Base-by-base conservation (phyloP, 2,113 vertebrate species). In the Myiozetetes cayanensis region DNA sequence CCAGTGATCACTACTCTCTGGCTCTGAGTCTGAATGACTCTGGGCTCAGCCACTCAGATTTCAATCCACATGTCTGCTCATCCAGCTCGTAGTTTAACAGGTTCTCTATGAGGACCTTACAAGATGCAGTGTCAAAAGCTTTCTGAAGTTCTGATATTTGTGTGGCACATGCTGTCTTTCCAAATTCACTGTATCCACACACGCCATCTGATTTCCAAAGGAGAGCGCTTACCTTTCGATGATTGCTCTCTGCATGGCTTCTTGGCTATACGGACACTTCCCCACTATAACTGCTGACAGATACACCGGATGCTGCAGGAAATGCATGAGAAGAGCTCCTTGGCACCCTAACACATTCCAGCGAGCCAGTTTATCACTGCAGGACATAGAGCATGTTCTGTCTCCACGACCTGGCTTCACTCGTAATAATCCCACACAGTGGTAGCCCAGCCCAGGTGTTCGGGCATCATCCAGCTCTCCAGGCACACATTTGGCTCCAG, bases 341-440 rank as follows among this genome's bases (percentile, higher is more conserved):
- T 99, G 99, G 95, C 99, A 99, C 31, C 99, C 99, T 8, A 99
- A 96, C 53, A 98, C 98, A 3, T 97, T 98, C 99, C 99, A 99
- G 46, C 98, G 98, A 49, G 98, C 98, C 90, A 99, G 72, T 94
- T 99, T 99, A 96, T 99, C 99, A 11, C 99, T 99, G 97, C 99
- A 99, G 89, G 99, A 99, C 95, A 99, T 98, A 31, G 99, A 99
- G 58, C 98, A 90, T 0, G 99, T 99, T 22, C 98, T 98, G 74
- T 99, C 98, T 43, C 99, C 99, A 19, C 99, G 98, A 18, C 99
- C 99, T 0, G 99, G 99, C 96, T 99, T 99, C 66, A 99, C 95
- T 53, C 99, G 97, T 49, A 99, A 97, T 23, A 98, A 63, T 50
- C 99, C 99, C 9, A 98, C 97, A 19, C 63, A 94, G 96, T 99